Percentiles rank a stretch among this genome's conserved stretches.
Conservation (phyloP, 2,888 invertebrate genomes). For the Pyrrhosoma nymphula region DNA sequence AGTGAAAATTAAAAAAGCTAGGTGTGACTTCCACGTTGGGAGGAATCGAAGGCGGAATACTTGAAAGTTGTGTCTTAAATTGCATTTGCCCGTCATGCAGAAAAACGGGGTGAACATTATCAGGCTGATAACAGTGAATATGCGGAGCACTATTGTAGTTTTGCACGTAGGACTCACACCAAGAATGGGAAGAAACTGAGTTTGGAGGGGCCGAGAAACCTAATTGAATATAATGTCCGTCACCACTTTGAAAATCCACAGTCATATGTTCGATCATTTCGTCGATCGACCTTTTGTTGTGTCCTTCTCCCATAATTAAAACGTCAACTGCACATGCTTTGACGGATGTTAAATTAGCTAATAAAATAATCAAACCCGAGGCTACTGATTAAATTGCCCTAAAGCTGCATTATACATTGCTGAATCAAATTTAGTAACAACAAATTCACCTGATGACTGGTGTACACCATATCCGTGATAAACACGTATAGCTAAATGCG, state of each 20-base stretch:
- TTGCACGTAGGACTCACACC: slow-evolving; percentile 75
- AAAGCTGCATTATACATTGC: background rate
- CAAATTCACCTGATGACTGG: background rate
- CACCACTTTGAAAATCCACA: slow-evolving; percentile 80
- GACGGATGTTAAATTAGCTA: background rate
- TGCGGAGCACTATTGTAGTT: slow-evolving; percentile 16
- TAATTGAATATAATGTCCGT: slow-evolving; percentile 81
- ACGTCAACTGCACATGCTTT: slow-evolving; percentile 58
- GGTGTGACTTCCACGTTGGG: slow-evolving; percentile 51
- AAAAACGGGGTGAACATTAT: slow-evolving; percentile 55
- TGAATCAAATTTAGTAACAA: background rate
- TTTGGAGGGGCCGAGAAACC: slow-evolving; percentile 78
- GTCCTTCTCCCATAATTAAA: slow-evolving; percentile 59
- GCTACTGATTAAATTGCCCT: background rate
- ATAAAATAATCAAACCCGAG: background rate
- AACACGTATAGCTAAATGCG: background rate
- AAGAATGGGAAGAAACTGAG: slow-evolving; percentile 74
- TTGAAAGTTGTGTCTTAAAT: slow-evolving; percentile 21
- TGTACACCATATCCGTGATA: background rate
- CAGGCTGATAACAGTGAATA: slow-evolving; percentile 48
- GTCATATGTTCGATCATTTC: slow-evolving; percentile 83
- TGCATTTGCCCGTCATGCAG: slow-evolving; percentile 43
- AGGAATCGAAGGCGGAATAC: slow-evolving; percentile 38
- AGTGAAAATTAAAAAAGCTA: slow-evolving; percentile 31
- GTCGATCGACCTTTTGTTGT: slow-evolving; percentile 74